phyloP scores from a whole-genome alignment of 1,140 invertebrate species.

The Meloidogyne hapla region DNA sequence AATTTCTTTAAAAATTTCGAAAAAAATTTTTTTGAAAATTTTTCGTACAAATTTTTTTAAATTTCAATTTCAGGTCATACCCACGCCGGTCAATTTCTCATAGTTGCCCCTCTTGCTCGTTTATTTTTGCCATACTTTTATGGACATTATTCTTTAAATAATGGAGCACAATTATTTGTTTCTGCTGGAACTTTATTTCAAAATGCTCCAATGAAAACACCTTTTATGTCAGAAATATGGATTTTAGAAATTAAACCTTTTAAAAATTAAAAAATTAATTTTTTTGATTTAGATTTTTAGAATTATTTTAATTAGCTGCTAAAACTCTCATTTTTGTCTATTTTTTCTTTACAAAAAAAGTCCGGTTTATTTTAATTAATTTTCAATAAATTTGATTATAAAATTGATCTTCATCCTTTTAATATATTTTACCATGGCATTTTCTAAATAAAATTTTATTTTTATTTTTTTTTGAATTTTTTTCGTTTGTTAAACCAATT shows the following conservation, averaged over 20 bases:
- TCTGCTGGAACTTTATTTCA: slow-evolving; percentile 51
- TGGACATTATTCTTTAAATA: slow-evolving; percentile 39
- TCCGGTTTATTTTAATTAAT: no score
- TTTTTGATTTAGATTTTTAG: no score
- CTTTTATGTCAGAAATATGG: slow-evolving; percentile 49
- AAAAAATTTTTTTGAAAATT: background rate
- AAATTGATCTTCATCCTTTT: no score
- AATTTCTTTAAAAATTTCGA: background rate
- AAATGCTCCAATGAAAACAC: slow-evolving; percentile 53
- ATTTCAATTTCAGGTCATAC: slow-evolving; percentile 42
- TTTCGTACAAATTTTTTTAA: no score
- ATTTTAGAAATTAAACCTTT: slow-evolving; percentile 16
- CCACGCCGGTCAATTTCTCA: slow-evolving; percentile 47
- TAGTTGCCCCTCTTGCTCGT: slow-evolving; percentile 49
- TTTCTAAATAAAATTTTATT: no score
- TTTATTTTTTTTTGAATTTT: no score
- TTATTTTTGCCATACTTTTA: slow-evolving; percentile 49
- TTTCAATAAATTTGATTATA: no score
- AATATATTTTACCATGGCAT: no score
- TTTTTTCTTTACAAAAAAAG: no score
- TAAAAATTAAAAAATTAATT: background rate
- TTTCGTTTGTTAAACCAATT: no score
- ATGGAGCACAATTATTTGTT: slow-evolving; percentile 38
- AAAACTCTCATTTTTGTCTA: no score
- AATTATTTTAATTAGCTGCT: no score